Conservation (phyloP, 2,888 invertebrate genomes). For the Bembecia ichneumoniformis region DNA sequence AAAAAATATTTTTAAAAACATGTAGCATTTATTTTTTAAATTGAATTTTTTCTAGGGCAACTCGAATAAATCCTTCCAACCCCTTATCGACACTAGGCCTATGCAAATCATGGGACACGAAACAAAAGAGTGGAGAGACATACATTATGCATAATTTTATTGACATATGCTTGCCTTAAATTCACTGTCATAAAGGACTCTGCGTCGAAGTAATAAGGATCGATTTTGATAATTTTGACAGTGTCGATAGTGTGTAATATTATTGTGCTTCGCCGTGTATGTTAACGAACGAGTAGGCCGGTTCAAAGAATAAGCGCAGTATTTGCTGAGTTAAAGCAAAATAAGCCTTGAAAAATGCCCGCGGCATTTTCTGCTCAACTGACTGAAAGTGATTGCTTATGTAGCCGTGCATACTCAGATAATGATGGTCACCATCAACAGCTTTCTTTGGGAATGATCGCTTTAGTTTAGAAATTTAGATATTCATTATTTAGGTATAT, state of each 20-base stretch:
- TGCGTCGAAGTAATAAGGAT: background rate
- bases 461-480: background rate
- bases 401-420: background rate
- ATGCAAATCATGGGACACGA: background rate
- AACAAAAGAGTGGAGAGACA: background rate
- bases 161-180: background rate
- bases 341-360: slow-evolving; percentile 20
- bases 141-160: background rate
- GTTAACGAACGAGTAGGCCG: slow-evolving; percentile 24
- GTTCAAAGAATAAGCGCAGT: slow-evolving; percentile 22
- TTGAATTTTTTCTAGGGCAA: too few species aligned
- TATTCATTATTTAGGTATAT: too few species aligned
- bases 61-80: too few species aligned
- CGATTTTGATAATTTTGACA: background rate
- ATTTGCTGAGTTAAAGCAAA: slow-evolving; percentile 18
- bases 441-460: background rate
- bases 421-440: background rate
- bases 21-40: too few species aligned
- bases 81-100: background rate
- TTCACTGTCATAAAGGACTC: background rate
- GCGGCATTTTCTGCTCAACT: background rate
- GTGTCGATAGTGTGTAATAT: background rate
- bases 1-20: too few species aligned
- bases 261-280: slow-evolving; percentile 2
- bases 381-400: background rate